phyloP scores from a whole-genome alignment of 1,140 invertebrate species.

The Drosophila seguyi region DNA sequence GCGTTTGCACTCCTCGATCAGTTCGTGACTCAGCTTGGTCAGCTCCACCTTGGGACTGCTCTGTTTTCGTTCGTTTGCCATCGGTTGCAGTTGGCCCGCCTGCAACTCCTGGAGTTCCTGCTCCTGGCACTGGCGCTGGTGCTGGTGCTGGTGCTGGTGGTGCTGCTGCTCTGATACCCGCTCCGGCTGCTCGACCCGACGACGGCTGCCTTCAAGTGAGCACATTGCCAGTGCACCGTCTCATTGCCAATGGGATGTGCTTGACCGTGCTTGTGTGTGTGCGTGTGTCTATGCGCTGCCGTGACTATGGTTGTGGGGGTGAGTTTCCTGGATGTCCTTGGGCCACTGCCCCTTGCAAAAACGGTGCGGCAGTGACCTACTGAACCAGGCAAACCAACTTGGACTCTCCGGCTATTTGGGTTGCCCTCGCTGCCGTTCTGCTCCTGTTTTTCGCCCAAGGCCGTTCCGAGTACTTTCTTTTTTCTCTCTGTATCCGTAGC shows the following conservation, averaged over 20 bases:
- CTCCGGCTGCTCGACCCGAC: slow-evolving; percentile 29
- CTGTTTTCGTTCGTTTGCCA: slow-evolving; percentile 73
- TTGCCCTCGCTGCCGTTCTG: slow-evolving; percentile 37
- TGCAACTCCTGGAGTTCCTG: slow-evolving; percentile 16
- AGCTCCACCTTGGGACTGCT: slow-evolving; percentile 71
- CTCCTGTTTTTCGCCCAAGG: slow-evolving; percentile 51
- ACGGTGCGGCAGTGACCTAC: slow-evolving; percentile 58
- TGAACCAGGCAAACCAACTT: slow-evolving; percentile 27
- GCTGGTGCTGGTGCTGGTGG: background rate
- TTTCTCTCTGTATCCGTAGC: slow-evolving; percentile 35
- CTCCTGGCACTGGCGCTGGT: slow-evolving; percentile 3
- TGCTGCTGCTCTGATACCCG: slow-evolving; percentile 36
- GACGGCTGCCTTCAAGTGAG: slow-evolving; percentile 69
- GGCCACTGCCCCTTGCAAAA: slow-evolving; percentile 42
- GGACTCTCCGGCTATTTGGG: slow-evolving; percentile 49
- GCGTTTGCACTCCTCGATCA: slow-evolving; percentile 77
- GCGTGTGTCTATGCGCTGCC: slow-evolving; percentile 14
- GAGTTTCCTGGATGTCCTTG: slow-evolving; percentile 49
- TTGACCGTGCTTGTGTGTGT: slow-evolving; percentile 9
- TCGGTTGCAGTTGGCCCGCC: slow-evolving; percentile 44
- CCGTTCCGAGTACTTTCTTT: slow-evolving; percentile 71
- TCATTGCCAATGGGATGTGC: slow-evolving; percentile 61
- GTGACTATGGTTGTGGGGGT: slow-evolving; percentile 13
- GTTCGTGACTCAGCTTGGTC: slow-evolving; percentile 72
- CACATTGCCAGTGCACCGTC: slow-evolving; percentile 69